These are phyloP conservation scores for Timema podura DNA, from an alignment of 2,888 invertebrate genomes.

Conservation along the genomic window DNA sequence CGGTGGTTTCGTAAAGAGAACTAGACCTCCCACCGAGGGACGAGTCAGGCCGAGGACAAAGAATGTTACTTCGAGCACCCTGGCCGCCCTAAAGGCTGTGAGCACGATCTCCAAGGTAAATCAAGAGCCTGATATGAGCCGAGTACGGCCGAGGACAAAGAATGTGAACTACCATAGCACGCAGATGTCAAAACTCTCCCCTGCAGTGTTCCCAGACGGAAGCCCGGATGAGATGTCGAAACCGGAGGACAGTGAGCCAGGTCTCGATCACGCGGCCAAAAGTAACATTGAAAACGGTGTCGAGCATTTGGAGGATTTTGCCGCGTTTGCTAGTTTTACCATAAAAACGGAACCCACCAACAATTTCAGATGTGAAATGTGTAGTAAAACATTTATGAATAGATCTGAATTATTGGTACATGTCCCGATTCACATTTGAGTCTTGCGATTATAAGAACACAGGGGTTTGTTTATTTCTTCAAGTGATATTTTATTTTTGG, in stretches of 20 bases:
- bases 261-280: constrained; percentile 33
- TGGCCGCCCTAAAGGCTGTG: constrained; percentile 30
- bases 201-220: constrained; percentile 51
- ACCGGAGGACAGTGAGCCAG: constrained; percentile 31
- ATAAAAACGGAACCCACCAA: constrained; percentile 23
- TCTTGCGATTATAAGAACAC: too few relatives aligned
- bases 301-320: not conserved
- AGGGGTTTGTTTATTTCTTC: too few relatives aligned
- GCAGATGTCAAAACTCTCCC: constrained; percentile 47
- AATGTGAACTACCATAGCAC: constrained; percentile 60
- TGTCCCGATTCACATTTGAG: constrained; percentile 70
- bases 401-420: constrained; percentile 70
- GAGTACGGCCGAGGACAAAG: constrained; percentile 58
- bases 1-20: constrained; percentile 29
- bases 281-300: constrained; percentile 1
- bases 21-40: constrained; percentile 27
- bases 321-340: not conserved
- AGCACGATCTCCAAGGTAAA: constrained; percentile 16
- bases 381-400: constrained; percentile 68
- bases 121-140: constrained; percentile 24
- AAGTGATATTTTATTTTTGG: too few relatives aligned
- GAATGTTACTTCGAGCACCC: constrained; percentile 30
- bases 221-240: constrained; percentile 31
- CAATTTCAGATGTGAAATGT: constrained; percentile 77
- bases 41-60: constrained; percentile 30